Conservation (phyloP, 2,888 invertebrate genomes). For the Sthenelais limicola region DNA sequence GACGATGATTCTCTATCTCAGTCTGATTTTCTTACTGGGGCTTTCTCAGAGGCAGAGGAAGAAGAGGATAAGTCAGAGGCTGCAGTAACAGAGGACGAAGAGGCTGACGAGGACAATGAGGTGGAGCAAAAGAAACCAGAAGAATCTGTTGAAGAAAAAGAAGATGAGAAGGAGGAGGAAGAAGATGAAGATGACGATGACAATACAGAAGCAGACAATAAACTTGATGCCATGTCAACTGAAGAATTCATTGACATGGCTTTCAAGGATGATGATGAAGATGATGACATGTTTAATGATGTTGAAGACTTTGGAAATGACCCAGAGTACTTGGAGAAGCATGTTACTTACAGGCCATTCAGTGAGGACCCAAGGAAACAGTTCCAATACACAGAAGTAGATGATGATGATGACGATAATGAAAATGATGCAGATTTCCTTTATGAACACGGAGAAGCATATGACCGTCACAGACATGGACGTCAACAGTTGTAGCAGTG, state of each 20-base stretch:
- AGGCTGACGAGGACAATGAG: slow-evolving; percentile 11
- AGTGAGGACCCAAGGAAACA: slow-evolving; percentile 19
- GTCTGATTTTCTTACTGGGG: no score
- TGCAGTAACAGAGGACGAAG: no score
- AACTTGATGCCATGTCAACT: slow-evolving; percentile 4
- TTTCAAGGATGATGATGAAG: slow-evolving; percentile 54
- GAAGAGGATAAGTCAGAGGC: no score
- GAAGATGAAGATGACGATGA: slow-evolving; percentile 38
- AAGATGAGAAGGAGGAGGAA: slow-evolving; percentile 24
- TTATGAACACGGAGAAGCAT: slow-evolving; percentile 28
- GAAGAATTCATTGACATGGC: slow-evolving; percentile 31
- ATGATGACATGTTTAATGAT: slow-evolving; percentile 65
- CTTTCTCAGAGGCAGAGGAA: no score
- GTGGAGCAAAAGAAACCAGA: not conserved
- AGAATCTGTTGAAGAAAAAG: slow-evolving; percentile 28
- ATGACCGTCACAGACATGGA: slow-evolving; percentile 30
- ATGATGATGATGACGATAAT: not conserved
- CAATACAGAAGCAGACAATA: slow-evolving; percentile 3
- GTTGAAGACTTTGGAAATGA: slow-evolving; percentile 11
- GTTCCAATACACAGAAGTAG: not conserved
- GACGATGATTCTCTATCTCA: no score
- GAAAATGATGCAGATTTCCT: slow-evolving; percentile 2
- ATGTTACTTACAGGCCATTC: slow-evolving; percentile 6
- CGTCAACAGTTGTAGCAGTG: slow-evolving; percentile 21
- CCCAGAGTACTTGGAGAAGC: not conserved